Evolutionary conservation across 2,888 invertebrate species (phyloP).

Genomic region (Gryllus longicercus): DNA sequence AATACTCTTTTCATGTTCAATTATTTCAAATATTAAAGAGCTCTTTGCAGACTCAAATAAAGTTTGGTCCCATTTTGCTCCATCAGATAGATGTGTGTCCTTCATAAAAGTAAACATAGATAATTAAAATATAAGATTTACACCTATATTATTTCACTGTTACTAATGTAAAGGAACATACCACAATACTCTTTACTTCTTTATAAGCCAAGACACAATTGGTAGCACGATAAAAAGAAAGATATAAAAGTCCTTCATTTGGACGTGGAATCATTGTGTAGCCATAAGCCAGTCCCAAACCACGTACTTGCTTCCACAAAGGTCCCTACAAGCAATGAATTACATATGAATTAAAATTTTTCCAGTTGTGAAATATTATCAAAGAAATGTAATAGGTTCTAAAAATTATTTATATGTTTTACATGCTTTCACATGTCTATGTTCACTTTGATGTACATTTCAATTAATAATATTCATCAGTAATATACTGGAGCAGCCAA

Average conservation of each 20-base stretch:
- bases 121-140: not conserved
- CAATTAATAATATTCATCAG: too few relatives aligned
- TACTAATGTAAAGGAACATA: slow-evolving; percentile 17
- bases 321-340: slow-evolving; percentile 62
- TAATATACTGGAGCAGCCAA: too few relatives aligned
- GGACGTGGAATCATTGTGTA: slow-evolving; percentile 56
- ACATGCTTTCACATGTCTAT: too few relatives aligned
- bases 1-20: slow-evolving; percentile 75
- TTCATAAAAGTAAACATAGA: slow-evolving; percentile 42
- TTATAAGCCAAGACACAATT: slow-evolving; percentile 76
- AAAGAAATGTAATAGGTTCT: too few relatives aligned
- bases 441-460: too few relatives aligned
- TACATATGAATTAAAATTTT: not conserved
- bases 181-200: slow-evolving; percentile 64
- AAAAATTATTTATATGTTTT: too few relatives aligned
- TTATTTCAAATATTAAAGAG: slow-evolving; percentile 81
- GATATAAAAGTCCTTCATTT: slow-evolving; percentile 67
- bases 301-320: slow-evolving; percentile 83
- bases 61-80: slow-evolving; percentile 64
- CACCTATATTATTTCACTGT: not conserved
- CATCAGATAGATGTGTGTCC: slow-evolving; percentile 60
- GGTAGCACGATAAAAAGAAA: slow-evolving; percentile 72
- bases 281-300: slow-evolving; percentile 79
- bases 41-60: slow-evolving; percentile 80
- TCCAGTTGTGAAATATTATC: too few relatives aligned